A percentile compares a stretch with the other conserved stretches of the same genome.
phyloP scores from a whole-genome alignment of 2,113 vertebrate species.

The Ailurus styani region DNA sequence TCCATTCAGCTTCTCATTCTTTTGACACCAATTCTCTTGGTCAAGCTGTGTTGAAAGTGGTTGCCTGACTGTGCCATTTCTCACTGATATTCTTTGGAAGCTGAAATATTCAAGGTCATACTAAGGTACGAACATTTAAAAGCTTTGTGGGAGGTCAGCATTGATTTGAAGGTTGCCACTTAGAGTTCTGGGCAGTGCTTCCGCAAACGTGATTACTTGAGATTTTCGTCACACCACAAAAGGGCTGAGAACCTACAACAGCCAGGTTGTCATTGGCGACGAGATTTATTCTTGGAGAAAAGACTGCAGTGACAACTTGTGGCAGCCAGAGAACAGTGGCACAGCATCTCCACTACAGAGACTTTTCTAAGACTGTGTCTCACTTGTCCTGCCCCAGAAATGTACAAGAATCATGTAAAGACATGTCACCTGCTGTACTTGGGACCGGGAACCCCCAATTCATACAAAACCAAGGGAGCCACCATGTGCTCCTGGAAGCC shows the following conservation, averaged over 20 bases:
- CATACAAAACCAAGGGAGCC: neutral
- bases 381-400: neutral
- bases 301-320: neutral
- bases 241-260: neutral
- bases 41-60: constrained; percentile 30
- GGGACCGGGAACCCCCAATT: neutral
- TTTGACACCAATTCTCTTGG: constrained; percentile 54
- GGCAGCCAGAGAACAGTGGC: neutral
- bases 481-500: neutral
- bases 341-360: neutral
- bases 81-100: constrained; percentile 27
- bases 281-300: neutral
- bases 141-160: constrained; percentile 8
- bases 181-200: neutral
- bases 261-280: neutral
- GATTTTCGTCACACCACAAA: constrained; percentile 12
- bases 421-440: neutral
- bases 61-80: constrained; percentile 26
- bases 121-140: neutral
- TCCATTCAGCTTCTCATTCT: constrained; percentile 63
- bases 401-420: neutral
- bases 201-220: neutral
- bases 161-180: neutral
- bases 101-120: neutral
- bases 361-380: neutral